Evolutionary conservation across 2,888 invertebrate genomes (phyloP), one percentile per base, ranked within the genome.

Genomic region (Formica aserva): DNA sequence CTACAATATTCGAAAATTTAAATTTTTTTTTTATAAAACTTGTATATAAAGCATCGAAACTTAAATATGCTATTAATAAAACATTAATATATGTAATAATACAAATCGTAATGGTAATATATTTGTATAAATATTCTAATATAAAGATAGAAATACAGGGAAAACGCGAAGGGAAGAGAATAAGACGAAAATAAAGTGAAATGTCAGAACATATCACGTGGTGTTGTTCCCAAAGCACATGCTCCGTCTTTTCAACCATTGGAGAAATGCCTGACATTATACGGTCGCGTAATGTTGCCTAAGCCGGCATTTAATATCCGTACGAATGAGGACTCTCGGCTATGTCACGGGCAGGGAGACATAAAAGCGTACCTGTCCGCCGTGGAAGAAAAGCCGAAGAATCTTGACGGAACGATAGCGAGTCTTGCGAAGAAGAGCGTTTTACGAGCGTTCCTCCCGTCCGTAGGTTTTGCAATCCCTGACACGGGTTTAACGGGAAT

Each of bases 361-460:
- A 62, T 60, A 29, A n/a, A 62, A 67, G 38, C 48, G 78, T 48
- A 48, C 38, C 74, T 60, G 45, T 15, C 35, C 67, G 26, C 48
- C 1, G 18, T 22, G 52, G 35, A 32, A 62, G 67, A n/a, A 35
- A 78, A 67, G 62, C 63, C 60, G 26, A 66, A 62, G 67, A 63
- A 81, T 81, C 82, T 48, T 62, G 52, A 52, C 38, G 77, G 71
- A 83, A 77, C 63, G 67, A 52, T 41, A 78, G 57, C 71, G 77
- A 60, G 63, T 67, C 52, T 66, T 45, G 60, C 29, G 77, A 66
- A 35, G 66, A 63, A 69, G 67, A 71, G 35, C 82, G 63, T 84
- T 85, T 86, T 84, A 76, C 84, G 76, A 84, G 81, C 81, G 66
- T 81, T 76, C 76, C 55, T 63, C 62, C 66, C 63, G 29, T 76